Evolutionary conservation across 2,888 invertebrate genomes (phyloP), one percentile per base, ranked within the genome.

Genomic region (Dolichopus griseipennis): DNA sequence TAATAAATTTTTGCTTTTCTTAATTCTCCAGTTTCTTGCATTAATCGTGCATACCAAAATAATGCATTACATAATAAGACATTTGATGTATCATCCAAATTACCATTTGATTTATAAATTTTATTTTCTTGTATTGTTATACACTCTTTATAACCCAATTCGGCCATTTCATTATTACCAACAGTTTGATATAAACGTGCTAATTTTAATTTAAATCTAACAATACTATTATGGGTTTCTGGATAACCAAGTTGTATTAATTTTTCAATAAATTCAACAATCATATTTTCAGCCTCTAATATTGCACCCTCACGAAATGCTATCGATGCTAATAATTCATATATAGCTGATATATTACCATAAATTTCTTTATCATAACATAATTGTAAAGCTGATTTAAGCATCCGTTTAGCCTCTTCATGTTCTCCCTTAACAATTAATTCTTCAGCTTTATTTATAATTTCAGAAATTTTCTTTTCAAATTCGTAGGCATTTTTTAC

Each of bases 11-110:
- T 27, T 27, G 27, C 27, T 27, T 27, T 27, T 27, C 27, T 27
- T 4, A 4, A 27, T 27, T 27, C 27, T 27, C 27, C 27, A 27
- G 3, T 4, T 27, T 27, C 27, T 27, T 27, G 27, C 27, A 82
- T 78, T 69, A 83, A 82, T 7, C 82, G 77, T 0, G 81, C 83
- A 70, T 83, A 83, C 82, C 83, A 83, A 71, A 82, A 83, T 15
- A 83, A 73, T 8, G 79, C 76, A 70, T 82, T 82, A 0, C 83
- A 75, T 70, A 82, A 83, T 5, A 83, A 74, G 71, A 79, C 74
- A 21, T 81, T 81, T 0, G 83, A 81, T 72, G 78, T 78, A 1
- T 81, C 81, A 34, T 79, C 78, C 2, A 76, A 74, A 66, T 78
- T 78, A 4, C 81, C 82, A 33, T 75, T 72, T 27, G 27, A 27